These are phyloP conservation scores for Nicator chloris DNA, from an alignment of 2,113 vertebrate species.

Conservation along the genomic window DNA sequence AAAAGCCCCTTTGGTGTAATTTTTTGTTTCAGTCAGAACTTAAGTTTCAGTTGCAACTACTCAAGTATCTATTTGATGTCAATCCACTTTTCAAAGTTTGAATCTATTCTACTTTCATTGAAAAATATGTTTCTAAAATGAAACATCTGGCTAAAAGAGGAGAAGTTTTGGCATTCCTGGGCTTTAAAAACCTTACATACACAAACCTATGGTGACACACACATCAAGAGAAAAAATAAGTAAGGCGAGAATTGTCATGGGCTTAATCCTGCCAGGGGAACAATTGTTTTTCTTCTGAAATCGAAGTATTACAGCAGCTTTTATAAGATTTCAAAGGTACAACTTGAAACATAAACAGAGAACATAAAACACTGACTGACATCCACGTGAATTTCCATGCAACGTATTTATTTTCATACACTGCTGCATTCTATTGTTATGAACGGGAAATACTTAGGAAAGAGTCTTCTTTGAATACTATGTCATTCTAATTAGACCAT, in stretches of 20 bases:
- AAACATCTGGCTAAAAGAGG: slow-evolving; percentile 29
- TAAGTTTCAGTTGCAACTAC: slow-evolving; percentile 21
- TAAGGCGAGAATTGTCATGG: not conserved
- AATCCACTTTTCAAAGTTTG: slow-evolving; percentile 40
- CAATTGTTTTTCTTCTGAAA: slow-evolving; percentile 19
- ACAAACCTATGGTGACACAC: not conserved
- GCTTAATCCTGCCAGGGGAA: slow-evolving; percentile 28
- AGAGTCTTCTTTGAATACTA: not conserved
- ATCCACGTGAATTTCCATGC: not conserved
- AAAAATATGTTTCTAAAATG: slow-evolving; percentile 36
- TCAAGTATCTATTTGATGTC: slow-evolving; percentile 4
- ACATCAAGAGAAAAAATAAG: not conserved
- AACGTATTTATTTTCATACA: not conserved
- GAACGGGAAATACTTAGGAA: slow-evolving; percentile 7
- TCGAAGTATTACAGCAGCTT: slow-evolving; percentile 1
- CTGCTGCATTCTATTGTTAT: slow-evolving; percentile 30
- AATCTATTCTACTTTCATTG: slow-evolving; percentile 35
- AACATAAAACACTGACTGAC: slow-evolving; percentile 3
- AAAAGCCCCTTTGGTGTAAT: slow-evolving; percentile 6
- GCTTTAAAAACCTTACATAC: not conserved
- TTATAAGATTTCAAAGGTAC: slow-evolving; percentile 11
- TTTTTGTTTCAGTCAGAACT: slow-evolving; percentile 37
- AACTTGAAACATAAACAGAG: slow-evolving; percentile 45
- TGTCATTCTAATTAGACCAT: not conserved
- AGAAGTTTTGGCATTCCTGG: not conserved